These are phyloP conservation scores for Napeogenes inachia DNA, from an alignment of 2,888 invertebrate species.

Conservation along the genomic window DNA sequence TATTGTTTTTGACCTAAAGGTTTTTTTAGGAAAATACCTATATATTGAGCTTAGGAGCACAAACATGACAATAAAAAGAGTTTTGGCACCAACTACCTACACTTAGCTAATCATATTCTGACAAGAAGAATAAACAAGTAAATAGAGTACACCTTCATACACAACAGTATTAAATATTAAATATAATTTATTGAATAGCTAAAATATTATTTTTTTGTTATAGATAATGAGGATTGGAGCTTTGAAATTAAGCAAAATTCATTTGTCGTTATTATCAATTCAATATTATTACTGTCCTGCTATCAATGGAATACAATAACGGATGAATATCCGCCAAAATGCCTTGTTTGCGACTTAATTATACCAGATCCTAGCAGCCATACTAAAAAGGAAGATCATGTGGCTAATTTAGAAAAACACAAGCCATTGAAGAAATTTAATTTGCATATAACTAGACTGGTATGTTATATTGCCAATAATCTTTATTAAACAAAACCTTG, in stretches of 20 bases:
- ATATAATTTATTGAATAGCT: not conserved
- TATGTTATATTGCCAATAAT: slow-evolving; percentile 24
- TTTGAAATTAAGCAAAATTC: slow-evolving; percentile 15
- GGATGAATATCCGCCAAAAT: slow-evolving; percentile 14
- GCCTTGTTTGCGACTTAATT: slow-evolving; percentile 30
- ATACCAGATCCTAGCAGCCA: slow-evolving; percentile 23
- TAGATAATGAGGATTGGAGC: slow-evolving; percentile 8
- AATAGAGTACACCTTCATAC: too few relatives aligned
- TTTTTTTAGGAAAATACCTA: too few relatives aligned
- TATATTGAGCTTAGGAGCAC: too few relatives aligned
- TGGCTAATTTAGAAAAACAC: slow-evolving; percentile 20
- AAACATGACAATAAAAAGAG: too few relatives aligned
- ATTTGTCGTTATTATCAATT: slow-evolving; percentile 35
- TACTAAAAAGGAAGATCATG: slow-evolving; percentile 24
- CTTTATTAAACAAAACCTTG: too few relatives aligned
- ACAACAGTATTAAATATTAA: too few relatives aligned
- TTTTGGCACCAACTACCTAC: too few relatives aligned
- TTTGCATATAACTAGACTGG: slow-evolving; percentile 42
- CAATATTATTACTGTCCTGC: slow-evolving; percentile 27
- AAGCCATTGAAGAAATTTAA: slow-evolving; percentile 38
- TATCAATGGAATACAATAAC: slow-evolving; percentile 36
- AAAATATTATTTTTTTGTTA: slow-evolving; percentile 5
- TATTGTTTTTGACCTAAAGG: too few relatives aligned
- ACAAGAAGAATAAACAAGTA: too few relatives aligned
- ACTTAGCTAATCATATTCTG: too few relatives aligned